phyloP scores from a whole-genome alignment of 2,888 invertebrate genomes.

The Drosophila austrosaltans region DNA sequence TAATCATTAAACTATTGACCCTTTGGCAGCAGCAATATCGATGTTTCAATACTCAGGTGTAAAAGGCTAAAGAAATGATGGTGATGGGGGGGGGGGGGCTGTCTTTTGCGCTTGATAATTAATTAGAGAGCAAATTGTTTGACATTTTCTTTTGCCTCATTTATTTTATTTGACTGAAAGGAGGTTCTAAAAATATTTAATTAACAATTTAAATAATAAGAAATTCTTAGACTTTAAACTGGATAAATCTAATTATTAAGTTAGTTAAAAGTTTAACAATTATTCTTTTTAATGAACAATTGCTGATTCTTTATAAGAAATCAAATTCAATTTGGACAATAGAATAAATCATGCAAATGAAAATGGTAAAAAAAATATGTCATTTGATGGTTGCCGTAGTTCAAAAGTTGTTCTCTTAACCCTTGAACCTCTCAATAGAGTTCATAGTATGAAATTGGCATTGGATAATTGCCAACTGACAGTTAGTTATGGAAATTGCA shows the following conservation, averaged over 20 bases:
- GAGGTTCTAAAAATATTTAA: constrained; percentile 40
- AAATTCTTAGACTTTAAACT: neutral
- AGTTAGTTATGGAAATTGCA: constrained; percentile 32
- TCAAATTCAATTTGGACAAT: neutral
- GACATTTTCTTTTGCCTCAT: constrained; percentile 43
- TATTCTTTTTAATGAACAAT: too few relatives aligned
- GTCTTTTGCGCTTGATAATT: constrained; percentile 21
- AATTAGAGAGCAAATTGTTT: constrained; percentile 48
- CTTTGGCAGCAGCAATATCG: constrained; percentile 23
- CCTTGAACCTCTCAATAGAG: constrained; percentile 8
- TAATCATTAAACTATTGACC: constrained; percentile 55
- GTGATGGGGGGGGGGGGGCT: neutral
- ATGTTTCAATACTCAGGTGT: constrained; percentile 36
- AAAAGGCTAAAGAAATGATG: neutral
- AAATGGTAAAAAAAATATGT: neutral
- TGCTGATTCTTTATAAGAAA: neutral
- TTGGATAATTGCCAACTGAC: constrained; percentile 38
- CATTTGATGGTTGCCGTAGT: neutral
- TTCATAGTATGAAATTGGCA: constrained; percentile 10
- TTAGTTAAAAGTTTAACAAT: too few relatives aligned
- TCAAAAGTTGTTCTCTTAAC: constrained; percentile 3
- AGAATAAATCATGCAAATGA: neutral
- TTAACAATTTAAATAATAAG: constrained; percentile 34
- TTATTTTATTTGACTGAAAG: constrained; percentile 28
- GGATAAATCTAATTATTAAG: too few relatives aligned